A percentile compares a stretch with the other conserved stretches of the same genome.
phyloP scores from a whole-genome alignment of 2,113 vertebrate species.

The Planiliza haematocheilus region DNA sequence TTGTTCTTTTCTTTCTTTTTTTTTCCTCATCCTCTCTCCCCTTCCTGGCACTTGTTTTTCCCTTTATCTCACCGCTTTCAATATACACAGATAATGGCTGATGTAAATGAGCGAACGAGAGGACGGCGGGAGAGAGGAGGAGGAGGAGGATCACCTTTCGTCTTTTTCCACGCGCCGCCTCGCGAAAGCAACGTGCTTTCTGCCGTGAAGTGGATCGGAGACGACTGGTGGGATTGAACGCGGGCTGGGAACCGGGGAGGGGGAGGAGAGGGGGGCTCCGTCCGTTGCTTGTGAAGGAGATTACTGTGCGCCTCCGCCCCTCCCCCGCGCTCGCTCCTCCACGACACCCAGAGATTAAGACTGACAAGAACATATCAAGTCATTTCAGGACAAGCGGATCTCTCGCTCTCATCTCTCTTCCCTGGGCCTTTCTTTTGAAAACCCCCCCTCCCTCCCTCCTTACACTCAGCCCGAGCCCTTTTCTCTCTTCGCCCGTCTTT shows the following conservation, averaged over 20 bases:
- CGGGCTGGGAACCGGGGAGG: conserved; percentile 40
- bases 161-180: too few species aligned
- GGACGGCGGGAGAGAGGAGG: conserved; percentile 32
- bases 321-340: conserved; percentile 34
- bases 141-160: conserved; percentile 66
- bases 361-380: conserved; percentile 76
- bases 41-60: conserved; percentile 52
- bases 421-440: conserved; percentile 46
- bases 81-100: conserved; percentile 81
- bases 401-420: conserved; percentile 52
- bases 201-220: conserved; percentile 66
- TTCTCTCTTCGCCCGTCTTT: conserved; percentile 24
- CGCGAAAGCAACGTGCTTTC: too few species aligned
- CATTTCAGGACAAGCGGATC: conserved; percentile 69
- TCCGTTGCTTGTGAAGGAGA: conserved; percentile 61
- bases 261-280: conserved; percentile 39
- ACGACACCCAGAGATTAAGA: conserved; percentile 73
- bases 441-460: neutral
- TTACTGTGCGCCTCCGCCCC: conserved; percentile 45
- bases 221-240: conserved; percentile 55
- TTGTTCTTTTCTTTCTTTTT: conserved; percentile 76
- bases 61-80: conserved; percentile 80
- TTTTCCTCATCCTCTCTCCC: neutral
- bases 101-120: conserved; percentile 79
- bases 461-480: neutral